These are phyloP conservation scores for Elysia chlorotica DNA, from an alignment of 1,140 invertebrate genomes.

Conservation along the genomic window DNA sequence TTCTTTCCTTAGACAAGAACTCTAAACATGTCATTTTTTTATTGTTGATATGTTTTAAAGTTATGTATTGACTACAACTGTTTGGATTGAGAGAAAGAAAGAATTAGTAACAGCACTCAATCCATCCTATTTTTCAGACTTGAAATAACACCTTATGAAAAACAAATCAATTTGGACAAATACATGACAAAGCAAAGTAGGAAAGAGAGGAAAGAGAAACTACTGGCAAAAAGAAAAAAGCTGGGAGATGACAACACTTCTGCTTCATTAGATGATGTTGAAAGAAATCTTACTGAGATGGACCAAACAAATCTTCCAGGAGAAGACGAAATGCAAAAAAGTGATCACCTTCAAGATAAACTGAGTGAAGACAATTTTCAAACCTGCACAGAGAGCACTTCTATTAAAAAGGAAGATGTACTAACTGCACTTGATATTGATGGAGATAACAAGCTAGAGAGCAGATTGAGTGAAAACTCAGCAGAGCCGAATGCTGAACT, in stretches of 20 bases:
- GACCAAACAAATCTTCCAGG: not conserved
- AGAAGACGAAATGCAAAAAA: not conserved
- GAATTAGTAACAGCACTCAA: too few species aligned
- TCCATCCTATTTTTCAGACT: not conserved
- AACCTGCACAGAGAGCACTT: not conserved
- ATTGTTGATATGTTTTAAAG: too few species aligned
- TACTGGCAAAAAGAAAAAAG: not conserved
- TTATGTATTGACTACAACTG: too few species aligned
- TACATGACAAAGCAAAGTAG: conserved; percentile 29
- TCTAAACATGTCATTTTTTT: too few species aligned
- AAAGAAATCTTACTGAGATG: not conserved
- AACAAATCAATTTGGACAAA: conserved; percentile 44
- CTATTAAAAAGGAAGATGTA: not conserved
- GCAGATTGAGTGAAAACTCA: too few species aligned
- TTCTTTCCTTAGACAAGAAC: too few species aligned
- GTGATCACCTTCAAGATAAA: not conserved
- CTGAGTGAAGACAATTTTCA: not conserved
- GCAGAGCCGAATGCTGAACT: too few species aligned
- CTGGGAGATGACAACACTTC: not conserved
- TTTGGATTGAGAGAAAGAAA: too few species aligned
- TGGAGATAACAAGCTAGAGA: too few species aligned
- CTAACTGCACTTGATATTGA: too few species aligned
- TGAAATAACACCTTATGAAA: conserved; percentile 36
- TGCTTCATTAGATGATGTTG: too few species aligned
- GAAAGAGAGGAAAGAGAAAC: conserved; percentile 24